These are phyloP conservation scores for Cnemophilus loriae DNA, from an alignment of 2,113 vertebrate genomes.

Conservation along the genomic window DNA sequence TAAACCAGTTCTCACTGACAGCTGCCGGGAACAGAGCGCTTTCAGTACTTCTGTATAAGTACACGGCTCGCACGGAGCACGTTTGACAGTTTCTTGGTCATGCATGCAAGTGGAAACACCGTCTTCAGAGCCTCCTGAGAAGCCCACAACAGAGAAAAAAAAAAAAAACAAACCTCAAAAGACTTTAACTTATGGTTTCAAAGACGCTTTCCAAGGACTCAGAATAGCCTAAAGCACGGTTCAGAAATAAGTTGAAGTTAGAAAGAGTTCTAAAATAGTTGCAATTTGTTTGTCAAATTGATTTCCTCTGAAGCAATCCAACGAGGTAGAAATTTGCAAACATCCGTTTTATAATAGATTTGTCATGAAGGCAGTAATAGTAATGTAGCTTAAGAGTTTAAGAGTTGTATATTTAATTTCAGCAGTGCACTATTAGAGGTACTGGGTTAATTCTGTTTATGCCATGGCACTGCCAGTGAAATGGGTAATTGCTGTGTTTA, in stretches of 20 bases:
- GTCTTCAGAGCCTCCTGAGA: not conserved
- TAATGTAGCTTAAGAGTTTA: not conserved
- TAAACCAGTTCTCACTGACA: fast-evolving
- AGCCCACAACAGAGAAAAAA: not conserved
- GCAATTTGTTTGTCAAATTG: conserved; percentile 16
- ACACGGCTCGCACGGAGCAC: not conserved
- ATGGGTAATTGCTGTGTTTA: not conserved
- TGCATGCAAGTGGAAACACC: fast-evolving
- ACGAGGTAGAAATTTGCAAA: not conserved
- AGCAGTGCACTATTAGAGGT: not conserved
- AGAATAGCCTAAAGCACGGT: not conserved
- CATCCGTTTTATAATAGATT: not conserved
- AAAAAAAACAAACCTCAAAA: not conserved
- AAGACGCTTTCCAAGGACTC: not conserved
- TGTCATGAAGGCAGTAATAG: not conserved
- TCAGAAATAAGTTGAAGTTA: not conserved
- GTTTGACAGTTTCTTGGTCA: not conserved
- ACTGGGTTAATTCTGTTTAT: not conserved
- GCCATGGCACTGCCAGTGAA: not conserved
- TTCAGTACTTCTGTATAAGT: fast-evolving
- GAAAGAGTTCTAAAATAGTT: not conserved
- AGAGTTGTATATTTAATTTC: not conserved
- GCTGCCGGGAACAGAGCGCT: not conserved
- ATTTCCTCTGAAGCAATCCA: not conserved
- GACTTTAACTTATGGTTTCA: not conserved